Base-by-base conservation (phyloP, 2,888 invertebrate genomes). In the Drosophila dives region DNA sequence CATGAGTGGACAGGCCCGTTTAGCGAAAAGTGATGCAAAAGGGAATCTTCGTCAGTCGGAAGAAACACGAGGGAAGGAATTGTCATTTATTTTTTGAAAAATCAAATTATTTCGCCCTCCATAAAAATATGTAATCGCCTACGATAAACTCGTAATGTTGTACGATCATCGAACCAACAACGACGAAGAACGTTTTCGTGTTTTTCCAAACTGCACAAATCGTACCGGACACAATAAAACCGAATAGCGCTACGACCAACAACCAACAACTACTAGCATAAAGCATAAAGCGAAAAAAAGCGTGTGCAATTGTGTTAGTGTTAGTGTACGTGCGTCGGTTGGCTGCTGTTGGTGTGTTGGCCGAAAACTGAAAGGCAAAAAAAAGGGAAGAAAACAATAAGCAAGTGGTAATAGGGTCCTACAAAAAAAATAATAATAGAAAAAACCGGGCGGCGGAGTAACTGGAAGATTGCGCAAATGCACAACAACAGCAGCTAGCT, bases 51-150 rank as follows among this genome's bases (percentile, higher is more conserved):
- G 70, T 67, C 77, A 83, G 89, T 85, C 86, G 87, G 75, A 89
- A 87, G 85, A 89, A 85, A 85, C 85, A 85, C 85, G 85, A 85
- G 85, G 85, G 87, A 84, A 88, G 72, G 76, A 86, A 89, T 89
- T 72, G 77, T 84, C 82, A 89, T 77, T 45, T 76, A 84, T 76
- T 83, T 86, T 83, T 68, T 45, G 23, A 45, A 69, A 68, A 74
- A 66, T 62, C 59, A 65, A 69, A 51, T 64, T 15, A 42, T 60
- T 71, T 69, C 59, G 78, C 51, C 40, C 55, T 42, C 2, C 20
- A 45, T 15, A 38, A 34, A 65, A 77, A 69, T 72, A 75, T 76
- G 56, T 54, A 67, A 77, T 59, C 40, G 50, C 26, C 11, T 36
- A 45, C 29, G 48, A 64, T 48, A 45, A 33, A 42, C 48, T 15